phyloP scores from a whole-genome alignment of 2,888 invertebrate genomes.

The Lumbricus terrestris region DNA sequence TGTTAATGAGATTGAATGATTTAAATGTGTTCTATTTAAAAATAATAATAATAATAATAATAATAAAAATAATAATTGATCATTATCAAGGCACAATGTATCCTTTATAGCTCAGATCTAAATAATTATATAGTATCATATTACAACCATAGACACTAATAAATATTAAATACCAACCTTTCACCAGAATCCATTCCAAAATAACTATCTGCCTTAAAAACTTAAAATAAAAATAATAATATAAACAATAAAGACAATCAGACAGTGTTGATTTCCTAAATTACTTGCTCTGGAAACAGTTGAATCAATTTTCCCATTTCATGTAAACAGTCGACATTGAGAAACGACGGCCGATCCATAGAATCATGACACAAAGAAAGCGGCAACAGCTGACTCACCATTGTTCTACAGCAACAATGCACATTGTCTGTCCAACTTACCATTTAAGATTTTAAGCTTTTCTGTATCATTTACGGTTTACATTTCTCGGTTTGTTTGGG shows the following conservation, averaged over 20 bases:
- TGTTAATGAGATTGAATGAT: too few relatives aligned
- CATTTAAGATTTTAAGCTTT: not conserved
- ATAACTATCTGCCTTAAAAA: too few relatives aligned
- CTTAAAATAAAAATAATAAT: too few relatives aligned
- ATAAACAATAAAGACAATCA: not conserved
- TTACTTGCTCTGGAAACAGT: not conserved
- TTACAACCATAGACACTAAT: too few relatives aligned
- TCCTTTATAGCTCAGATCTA: too few relatives aligned
- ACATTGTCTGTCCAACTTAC: not conserved
- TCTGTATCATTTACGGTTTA: not conserved
- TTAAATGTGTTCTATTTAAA: too few relatives aligned
- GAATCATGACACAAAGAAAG: not conserved
- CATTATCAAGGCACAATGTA: too few relatives aligned
- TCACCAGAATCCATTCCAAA: too few relatives aligned
- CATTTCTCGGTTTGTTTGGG: not conserved
- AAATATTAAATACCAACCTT: too few relatives aligned
- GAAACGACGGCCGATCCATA: not conserved
- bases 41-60: too few relatives aligned
- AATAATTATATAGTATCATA: too few relatives aligned
- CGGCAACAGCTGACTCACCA: not conserved
- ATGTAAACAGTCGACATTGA: not conserved
- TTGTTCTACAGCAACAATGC: not conserved
- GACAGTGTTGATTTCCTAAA: not conserved
- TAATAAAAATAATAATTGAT: too few relatives aligned
- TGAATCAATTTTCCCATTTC: not conserved